Conservation (phyloP, 2,797 vertebrate genomes). For the Spinibarbus caldwelli region DNA sequence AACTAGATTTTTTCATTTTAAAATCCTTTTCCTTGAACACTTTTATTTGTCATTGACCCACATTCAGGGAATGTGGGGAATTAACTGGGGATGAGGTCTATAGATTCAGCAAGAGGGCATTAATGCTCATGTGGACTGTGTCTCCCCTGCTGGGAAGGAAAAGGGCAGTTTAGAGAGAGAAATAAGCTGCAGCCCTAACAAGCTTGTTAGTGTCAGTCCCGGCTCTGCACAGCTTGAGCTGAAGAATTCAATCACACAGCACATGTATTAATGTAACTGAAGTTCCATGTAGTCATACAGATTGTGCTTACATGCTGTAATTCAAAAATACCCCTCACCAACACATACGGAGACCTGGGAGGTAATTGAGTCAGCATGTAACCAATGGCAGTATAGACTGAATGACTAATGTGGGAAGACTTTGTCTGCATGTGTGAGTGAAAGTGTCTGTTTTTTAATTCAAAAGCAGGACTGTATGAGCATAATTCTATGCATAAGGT, state of each 20-base stretch:
- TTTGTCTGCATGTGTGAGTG: too few relatives aligned
- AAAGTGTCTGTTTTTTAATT: too few relatives aligned
- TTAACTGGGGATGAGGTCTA: not conserved
- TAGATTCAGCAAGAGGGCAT: conserved; percentile 16
- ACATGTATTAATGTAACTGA: conserved; percentile 72
- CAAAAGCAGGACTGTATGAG: too few relatives aligned
- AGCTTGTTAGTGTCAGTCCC: conserved; percentile 75
- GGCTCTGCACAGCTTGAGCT: conserved; percentile 8
- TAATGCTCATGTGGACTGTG: conserved; percentile 26
- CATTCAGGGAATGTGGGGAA: not conserved
- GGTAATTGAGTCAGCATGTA: conserved; percentile 68
- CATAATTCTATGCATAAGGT: too few relatives aligned
- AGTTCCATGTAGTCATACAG: conserved; percentile 66
- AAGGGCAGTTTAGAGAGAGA: conserved; percentile 7
- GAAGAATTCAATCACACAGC: conserved; percentile 67
- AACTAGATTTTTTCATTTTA: not conserved
- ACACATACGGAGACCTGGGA: conserved; percentile 55
- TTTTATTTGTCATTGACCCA: not conserved
- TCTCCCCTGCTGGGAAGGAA: conserved; percentile 36
- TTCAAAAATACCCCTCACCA: conserved; percentile 60
- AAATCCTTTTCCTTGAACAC: not conserved
- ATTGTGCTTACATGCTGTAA: conserved; percentile 66
- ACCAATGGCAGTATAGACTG: conserved; percentile 5
- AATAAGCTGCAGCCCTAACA: conserved; percentile 65
- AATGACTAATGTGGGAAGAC: conserved; percentile 23